A percentile compares a stretch with the other conserved stretches of the same genome.
Evolutionary conservation across 2,888 invertebrate species (phyloP).

Genomic region (Archaeoteleia sp.): DNA sequence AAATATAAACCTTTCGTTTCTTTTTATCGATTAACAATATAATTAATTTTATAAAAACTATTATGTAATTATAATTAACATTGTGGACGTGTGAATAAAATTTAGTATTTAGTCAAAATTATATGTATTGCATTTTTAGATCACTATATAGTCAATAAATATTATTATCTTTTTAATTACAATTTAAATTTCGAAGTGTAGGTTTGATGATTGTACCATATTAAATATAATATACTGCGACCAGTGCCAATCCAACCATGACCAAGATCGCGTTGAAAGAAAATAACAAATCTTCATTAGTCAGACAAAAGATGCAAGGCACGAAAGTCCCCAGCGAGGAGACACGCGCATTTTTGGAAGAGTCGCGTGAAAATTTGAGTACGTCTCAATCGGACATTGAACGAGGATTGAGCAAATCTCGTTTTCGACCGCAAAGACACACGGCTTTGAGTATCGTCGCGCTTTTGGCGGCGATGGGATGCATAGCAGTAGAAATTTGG

Average conservation of each 20-base stretch:
- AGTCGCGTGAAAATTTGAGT: constrained; percentile 69
- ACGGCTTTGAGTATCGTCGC: constrained; percentile 61
- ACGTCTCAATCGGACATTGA: constrained; percentile 68
- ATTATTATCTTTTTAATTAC: too few species aligned
- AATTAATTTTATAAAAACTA: too few species aligned
- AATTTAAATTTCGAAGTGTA: constrained; percentile 1
- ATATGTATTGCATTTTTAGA: too few species aligned
- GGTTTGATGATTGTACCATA: not conserved
- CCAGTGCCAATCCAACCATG: constrained; percentile 29
- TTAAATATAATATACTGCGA: constrained; percentile 7
- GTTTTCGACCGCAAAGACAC: constrained; percentile 47
- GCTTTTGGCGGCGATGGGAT: constrained; percentile 61
- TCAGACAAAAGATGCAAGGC: constrained; percentile 32
- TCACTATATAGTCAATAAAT: too few species aligned
- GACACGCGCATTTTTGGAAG: constrained; percentile 65
- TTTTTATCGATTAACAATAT: too few species aligned
- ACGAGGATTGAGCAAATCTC: constrained; percentile 62
- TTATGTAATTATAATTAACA: too few species aligned
- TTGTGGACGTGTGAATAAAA: too few species aligned
- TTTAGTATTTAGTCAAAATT: too few species aligned
- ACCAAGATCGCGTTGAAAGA: constrained; percentile 28
- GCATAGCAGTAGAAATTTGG: constrained; percentile 66
- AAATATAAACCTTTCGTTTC: too few species aligned
- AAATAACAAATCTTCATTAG: constrained; percentile 31
- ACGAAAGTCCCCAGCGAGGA: constrained; percentile 58